Percentiles rank a stretch among this genome's conserved stretches.
These are phyloP conservation scores for Perca flavescens DNA, from an alignment of 2,113 vertebrate genomes.

Conservation along the genomic window DNA sequence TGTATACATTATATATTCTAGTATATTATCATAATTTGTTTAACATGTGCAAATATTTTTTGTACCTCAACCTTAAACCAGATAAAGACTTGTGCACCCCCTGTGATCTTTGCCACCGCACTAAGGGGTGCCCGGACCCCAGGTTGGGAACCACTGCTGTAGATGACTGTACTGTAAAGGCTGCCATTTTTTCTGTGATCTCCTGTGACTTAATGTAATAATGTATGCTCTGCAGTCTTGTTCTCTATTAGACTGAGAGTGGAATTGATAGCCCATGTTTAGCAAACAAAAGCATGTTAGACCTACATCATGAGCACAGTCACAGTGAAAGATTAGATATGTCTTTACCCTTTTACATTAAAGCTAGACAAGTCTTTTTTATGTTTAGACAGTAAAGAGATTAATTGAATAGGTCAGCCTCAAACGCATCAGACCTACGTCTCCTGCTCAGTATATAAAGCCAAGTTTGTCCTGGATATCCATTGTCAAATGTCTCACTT, in stretches of 20 bases:
- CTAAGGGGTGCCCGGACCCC: too few relatives aligned
- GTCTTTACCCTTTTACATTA: neutral
- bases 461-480: neutral
- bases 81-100: too few relatives aligned
- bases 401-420: slow-evolving; percentile 1
- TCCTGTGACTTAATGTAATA: neutral
- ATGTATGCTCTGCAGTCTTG: neutral
- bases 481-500: slow-evolving; percentile 18
- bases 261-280: neutral
- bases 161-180: slow-evolving; percentile 1
- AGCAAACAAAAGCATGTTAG: neutral
- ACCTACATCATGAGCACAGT: neutral
- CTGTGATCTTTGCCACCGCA: too few relatives aligned
- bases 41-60: too few relatives aligned
- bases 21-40: too few relatives aligned
- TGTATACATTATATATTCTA: too few relatives aligned
- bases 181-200: neutral
- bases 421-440: neutral
- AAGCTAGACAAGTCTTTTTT: neutral
- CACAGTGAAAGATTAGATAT: neutral
- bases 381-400: neutral
- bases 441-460: slow-evolving; percentile 1
- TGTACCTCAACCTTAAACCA: too few relatives aligned
- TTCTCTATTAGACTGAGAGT: neutral
- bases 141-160: neutral